A percentile compares a stretch with the other conserved stretches of the same genome.
phyloP scores from a whole-genome alignment of 2,888 invertebrate species.

The Drosophila anceps region DNA sequence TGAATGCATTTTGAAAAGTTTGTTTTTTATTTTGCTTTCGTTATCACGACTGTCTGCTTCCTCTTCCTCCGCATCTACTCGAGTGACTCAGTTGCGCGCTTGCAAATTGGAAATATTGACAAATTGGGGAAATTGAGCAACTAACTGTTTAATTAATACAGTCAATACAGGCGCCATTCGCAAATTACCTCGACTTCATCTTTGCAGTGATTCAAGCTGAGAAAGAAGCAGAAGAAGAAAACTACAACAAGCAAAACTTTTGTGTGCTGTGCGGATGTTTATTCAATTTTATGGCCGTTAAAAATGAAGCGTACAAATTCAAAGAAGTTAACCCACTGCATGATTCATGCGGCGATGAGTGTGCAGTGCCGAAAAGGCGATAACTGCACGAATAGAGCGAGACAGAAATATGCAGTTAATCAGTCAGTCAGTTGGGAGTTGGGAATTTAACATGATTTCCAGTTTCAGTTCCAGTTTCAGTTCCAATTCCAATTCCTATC shows the following conservation, averaged over 20 bases:
- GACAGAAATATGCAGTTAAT: constrained; percentile 2
- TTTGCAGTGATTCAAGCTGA: constrained; percentile 39
- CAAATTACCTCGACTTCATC: constrained; percentile 11
- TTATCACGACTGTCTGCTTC: constrained; percentile 25
- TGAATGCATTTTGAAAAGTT: constrained; percentile 58
- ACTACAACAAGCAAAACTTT: constrained; percentile 10
- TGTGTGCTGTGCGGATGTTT: constrained; percentile 56
- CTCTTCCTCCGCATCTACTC: constrained; percentile 9
- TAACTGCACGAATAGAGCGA: constrained; percentile 36
- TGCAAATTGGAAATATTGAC: constrained; percentile 51
- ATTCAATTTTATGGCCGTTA: constrained; percentile 54
- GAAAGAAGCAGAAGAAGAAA: background rate
- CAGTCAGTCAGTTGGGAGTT: constrained; percentile 10
- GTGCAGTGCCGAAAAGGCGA: constrained; percentile 32
- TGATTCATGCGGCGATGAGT: constrained; percentile 59
- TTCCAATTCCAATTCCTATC: constrained; percentile 5
- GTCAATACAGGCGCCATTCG: constrained; percentile 32
- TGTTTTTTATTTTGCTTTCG: constrained; percentile 37
- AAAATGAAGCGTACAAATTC: constrained; percentile 50
- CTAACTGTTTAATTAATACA: constrained; percentile 42
- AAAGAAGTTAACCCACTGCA: constrained; percentile 56
- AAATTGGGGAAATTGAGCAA: constrained; percentile 21
- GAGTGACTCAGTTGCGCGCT: constrained; percentile 47
- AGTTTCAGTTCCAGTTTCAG: constrained; percentile 10
- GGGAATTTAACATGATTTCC: constrained; percentile 17